These are phyloP conservation scores for Unio delphinus DNA, from an alignment of 2,888 invertebrate genomes.

Conservation along the genomic window DNA sequence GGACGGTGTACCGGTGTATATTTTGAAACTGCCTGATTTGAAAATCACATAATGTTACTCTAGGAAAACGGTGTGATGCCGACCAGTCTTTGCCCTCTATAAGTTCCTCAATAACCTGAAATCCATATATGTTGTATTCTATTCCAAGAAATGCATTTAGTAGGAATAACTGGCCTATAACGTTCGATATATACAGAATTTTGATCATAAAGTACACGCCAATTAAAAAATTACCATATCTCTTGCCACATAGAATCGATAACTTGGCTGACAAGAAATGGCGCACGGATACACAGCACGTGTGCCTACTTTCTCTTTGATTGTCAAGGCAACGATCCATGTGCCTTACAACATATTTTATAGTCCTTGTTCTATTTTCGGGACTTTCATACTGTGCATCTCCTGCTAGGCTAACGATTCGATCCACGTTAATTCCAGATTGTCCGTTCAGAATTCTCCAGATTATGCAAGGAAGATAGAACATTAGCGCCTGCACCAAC, in stretches of 20 bases:
- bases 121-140: constrained; percentile 70
- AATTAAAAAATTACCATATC: constrained; percentile 73
- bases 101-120: constrained; percentile 72
- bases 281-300: constrained; percentile 62
- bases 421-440: constrained; percentile 73
- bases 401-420: constrained; percentile 67
- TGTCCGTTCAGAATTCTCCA: constrained; percentile 73
- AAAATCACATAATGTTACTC: constrained; percentile 70
- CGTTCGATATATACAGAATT: constrained; percentile 70
- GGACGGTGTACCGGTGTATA: constrained; percentile 64
- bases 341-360: constrained; percentile 73
- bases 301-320: constrained; percentile 64
- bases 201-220: constrained; percentile 71
- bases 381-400: constrained; percentile 73
- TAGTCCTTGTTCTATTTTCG: constrained; percentile 71
- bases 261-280: constrained; percentile 65
- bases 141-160: constrained; percentile 73
- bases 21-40: constrained; percentile 68
- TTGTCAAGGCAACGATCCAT: constrained; percentile 72
- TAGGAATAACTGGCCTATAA: constrained; percentile 72
- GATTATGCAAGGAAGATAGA: constrained; percentile 73
- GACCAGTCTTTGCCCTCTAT: constrained; percentile 68
- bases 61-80: constrained; percentile 65
- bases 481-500: constrained; percentile 72
- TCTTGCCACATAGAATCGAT: constrained; percentile 68